phyloP scores from a whole-genome alignment of 2,888 invertebrate genomes.

The Erebia epiphron region DNA sequence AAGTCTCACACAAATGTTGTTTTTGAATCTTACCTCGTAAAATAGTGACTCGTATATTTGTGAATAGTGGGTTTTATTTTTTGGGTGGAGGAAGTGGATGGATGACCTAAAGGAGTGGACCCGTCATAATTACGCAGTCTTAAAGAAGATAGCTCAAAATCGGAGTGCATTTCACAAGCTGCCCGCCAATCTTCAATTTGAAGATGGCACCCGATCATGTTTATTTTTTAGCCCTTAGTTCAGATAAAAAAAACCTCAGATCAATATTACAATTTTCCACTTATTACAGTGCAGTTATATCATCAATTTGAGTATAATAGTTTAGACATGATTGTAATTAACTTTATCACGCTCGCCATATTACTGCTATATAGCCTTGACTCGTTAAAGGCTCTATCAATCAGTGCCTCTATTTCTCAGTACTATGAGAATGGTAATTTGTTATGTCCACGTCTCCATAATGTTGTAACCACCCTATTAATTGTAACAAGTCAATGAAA shows the following conservation, averaged over 20 bases:
- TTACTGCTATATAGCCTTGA: slow-evolving; percentile 6
- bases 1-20: background rate
- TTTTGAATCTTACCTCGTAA: too few relatives aligned
- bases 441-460: slow-evolving; percentile 5
- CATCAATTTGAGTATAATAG: background rate
- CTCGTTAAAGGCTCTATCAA: slow-evolving; percentile 11
- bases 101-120: too few relatives aligned
- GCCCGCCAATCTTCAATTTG: too few relatives aligned
- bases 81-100: too few relatives aligned
- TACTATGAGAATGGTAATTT: background rate
- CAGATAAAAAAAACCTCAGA: background rate
- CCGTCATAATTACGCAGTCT: too few relatives aligned
- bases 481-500: too few relatives aligned
- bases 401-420: slow-evolving; percentile 12
- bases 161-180: too few relatives aligned
- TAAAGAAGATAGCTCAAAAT: too few relatives aligned
- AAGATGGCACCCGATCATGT: too few relatives aligned
- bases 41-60: too few relatives aligned
- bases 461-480: background rate
- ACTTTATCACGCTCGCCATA: slow-evolving; percentile 4
- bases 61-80: too few relatives aligned
- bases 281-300: slow-evolving; percentile 3
- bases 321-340: background rate
- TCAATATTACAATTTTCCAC: background rate
- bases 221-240: background rate